phyloP scores from a whole-genome alignment of 35 echinoderm and acorn worm genomes.

The Stichopus chloronotus region DNA sequence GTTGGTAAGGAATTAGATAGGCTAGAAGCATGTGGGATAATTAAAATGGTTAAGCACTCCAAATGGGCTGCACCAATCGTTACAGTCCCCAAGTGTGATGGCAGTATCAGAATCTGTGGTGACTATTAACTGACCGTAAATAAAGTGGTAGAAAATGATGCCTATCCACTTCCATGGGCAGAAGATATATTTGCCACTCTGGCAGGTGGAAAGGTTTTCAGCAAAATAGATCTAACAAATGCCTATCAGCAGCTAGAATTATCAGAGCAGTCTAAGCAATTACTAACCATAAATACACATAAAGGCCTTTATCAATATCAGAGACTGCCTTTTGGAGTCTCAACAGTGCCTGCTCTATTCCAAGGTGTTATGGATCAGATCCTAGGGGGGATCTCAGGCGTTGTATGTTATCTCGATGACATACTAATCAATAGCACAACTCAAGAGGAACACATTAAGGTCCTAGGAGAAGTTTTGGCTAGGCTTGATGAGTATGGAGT shows the following conservation, averaged over 20 bases:
- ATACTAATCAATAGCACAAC: conserved; percentile 69
- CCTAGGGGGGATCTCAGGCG: conserved; percentile 52
- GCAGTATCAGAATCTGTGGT: conserved; percentile 33
- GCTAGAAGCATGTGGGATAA: neutral
- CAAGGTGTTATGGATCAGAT: conserved; percentile 67
- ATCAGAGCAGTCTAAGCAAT: conserved; percentile 18
- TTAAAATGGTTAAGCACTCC: neutral
- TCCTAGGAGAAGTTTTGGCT: conserved; percentile 20
- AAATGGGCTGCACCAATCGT: conserved; percentile 52
- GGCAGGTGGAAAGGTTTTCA: conserved; percentile 53
- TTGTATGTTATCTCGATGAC: conserved; percentile 63
- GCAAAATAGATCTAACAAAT: conserved; percentile 33
- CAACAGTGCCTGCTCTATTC: conserved; percentile 60
- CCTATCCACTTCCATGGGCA: conserved; percentile 47
- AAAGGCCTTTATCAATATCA: conserved; percentile 57
- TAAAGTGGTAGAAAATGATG: conserved; percentile 3
- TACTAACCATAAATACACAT: conserved; percentile 62
- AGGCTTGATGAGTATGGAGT: conserved; percentile 5
- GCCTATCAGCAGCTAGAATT: conserved; percentile 63
- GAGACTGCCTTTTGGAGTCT: conserved; percentile 69
- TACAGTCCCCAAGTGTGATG: conserved; percentile 43
- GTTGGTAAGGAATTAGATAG: conserved; percentile 41
- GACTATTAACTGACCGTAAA: conserved; percentile 65
- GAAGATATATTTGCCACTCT: conserved; percentile 58
- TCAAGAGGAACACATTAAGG: conserved; percentile 37